A percentile compares a stretch with the other conserved stretches of the same genome.
Conservation (phyloP, 1,140 invertebrate species). For the Ladona fulva region DNA sequence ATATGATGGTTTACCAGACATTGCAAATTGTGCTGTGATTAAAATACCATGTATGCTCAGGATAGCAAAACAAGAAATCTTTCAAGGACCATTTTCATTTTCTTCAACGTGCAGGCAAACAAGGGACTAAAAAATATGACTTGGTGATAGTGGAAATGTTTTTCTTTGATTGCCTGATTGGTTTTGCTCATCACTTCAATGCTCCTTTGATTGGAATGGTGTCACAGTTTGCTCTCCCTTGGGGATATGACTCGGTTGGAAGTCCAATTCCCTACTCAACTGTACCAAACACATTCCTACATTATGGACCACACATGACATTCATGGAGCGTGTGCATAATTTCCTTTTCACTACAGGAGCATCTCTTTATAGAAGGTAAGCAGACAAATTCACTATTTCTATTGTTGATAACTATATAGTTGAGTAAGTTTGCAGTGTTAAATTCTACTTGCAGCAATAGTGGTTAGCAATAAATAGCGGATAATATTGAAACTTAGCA, state of each 20-base stretch:
- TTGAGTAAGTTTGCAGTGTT: too few species aligned
- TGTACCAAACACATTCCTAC: neutral
- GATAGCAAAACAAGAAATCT: too few species aligned
- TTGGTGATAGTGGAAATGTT: slow-evolving; percentile 29
- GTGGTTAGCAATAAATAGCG: too few species aligned
- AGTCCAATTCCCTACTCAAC: neutral
- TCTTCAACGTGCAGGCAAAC: too few species aligned
- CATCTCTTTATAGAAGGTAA: neutral
- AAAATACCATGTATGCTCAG: too few species aligned
- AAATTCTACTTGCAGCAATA: too few species aligned
- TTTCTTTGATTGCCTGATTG: slow-evolving; percentile 48
- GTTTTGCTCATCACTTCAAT: slow-evolving; percentile 31
- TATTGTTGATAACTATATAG: too few species aligned
- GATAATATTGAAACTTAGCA: too few species aligned
- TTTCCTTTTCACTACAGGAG: neutral
- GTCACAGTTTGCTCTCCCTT: neutral
- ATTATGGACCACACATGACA: neutral
- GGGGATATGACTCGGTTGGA: neutral
- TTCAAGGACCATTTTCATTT: too few species aligned
- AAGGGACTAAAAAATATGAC: slow-evolving; percentile 24
- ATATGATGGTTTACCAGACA: too few species aligned
- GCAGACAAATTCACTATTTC: neutral
- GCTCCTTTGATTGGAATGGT: neutral
- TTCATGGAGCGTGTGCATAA: slow-evolving; percentile 5
- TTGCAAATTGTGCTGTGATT: too few species aligned